Base-by-base conservation (phyloP, 2,888 invertebrate genomes). In the Agrotis puta region DNA sequence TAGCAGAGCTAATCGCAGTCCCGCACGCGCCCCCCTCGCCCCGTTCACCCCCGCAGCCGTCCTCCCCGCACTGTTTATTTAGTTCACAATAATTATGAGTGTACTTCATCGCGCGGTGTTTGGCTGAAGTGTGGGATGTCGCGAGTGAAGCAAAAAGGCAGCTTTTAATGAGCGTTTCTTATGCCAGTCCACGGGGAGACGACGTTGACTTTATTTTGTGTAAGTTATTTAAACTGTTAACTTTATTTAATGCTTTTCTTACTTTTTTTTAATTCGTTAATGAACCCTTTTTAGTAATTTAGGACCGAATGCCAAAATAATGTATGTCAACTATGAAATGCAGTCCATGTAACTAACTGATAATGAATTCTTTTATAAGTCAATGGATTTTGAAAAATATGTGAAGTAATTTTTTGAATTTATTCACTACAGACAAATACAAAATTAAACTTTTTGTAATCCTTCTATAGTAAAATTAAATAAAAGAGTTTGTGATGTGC, bases 1-100 rank as follows among this genome's bases (percentile, higher is more conserved):
- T 84, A 84, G 81, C 56, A 64, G 72, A 57, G 83, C 83, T 83
- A 82, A 82, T 82, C 82, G 82, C 81, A 66, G 63, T 24, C 70
- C 61, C 72, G 81, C 82, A 82, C 70, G 74, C 20, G 7, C 59
- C 50, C 2, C 43, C 9, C 66, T 11, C 24, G 0, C 53, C 56
- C 27, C 58, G 9, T 57, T 2, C 18, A n/a, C 39, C 16, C 45
- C 51, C 20, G 51, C 39, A 13, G n/a, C 27, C 61, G 14, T 51
- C 27, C 56, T 33, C 72, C 20, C 66, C 33, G 18, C 16, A 13
- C 24, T 77, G 50, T 75, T 81, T 59, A 51, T 68, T 77, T 59
- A 39, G 62, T 67, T 74, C 33, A 66, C 53, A 73, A 63, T 78
- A 33, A 65, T 65, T 57, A 62, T 20, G 74, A 65, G 63, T 62